These are phyloP conservation scores for Spodoptera littoralis DNA, from an alignment of 2,888 invertebrate species.

Conservation along the genomic window DNA sequence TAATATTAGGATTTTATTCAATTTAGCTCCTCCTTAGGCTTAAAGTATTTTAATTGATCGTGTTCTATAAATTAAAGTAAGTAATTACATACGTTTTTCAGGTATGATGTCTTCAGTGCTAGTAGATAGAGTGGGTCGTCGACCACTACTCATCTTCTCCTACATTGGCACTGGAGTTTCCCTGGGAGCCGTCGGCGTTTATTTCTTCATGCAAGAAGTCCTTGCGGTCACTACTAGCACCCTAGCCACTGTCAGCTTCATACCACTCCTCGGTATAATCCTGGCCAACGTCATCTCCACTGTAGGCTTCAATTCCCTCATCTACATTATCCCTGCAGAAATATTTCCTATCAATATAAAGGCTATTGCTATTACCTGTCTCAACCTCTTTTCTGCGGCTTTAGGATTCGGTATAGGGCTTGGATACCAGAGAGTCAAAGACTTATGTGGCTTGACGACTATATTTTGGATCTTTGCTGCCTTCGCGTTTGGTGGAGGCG, in stretches of 20 bases:
- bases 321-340: constrained; percentile 84
- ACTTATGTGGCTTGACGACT: constrained; percentile 75
- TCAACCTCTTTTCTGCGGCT: constrained; percentile 78
- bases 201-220: constrained; percentile 69
- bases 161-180: constrained; percentile 67
- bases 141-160: constrained; percentile 76
- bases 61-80: no score
- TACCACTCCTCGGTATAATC: constrained; percentile 77
- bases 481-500: constrained; percentile 77
- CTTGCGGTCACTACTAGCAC: constrained; percentile 31
- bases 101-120: constrained; percentile 66
- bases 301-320: constrained; percentile 80
- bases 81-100: constrained; percentile 45
- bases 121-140: constrained; percentile 73
- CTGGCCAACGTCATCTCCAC: constrained; percentile 65
- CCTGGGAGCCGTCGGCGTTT: constrained; percentile 65
- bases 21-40: no score
- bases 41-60: no score
- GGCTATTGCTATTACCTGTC: constrained; percentile 82
- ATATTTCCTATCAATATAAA: constrained; percentile 87
- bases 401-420: constrained; percentile 81
- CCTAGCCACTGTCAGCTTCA: constrained; percentile 53
- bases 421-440: constrained; percentile 80
- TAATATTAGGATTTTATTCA: no score
- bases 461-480: constrained; percentile 82